These are phyloP conservation scores for Acromyrmex charruanus DNA, from an alignment of 1,140 invertebrate genomes.

Conservation along the genomic window DNA sequence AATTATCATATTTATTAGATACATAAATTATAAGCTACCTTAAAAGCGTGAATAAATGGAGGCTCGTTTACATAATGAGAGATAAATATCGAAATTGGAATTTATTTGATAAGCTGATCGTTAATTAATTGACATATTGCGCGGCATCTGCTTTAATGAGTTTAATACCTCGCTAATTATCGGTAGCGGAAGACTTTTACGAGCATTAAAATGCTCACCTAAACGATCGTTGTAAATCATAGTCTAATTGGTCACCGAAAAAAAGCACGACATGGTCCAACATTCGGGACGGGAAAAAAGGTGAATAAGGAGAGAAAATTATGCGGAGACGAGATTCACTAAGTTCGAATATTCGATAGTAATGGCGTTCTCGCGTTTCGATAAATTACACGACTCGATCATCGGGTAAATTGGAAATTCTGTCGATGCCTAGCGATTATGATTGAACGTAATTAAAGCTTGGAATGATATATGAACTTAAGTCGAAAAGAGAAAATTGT, in stretches of 20 bases:
- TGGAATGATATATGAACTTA: neutral
- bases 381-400: constrained; percentile 27
- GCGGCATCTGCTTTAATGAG: constrained; percentile 66
- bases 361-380: constrained; percentile 12
- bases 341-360: constrained; percentile 26
- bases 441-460: neutral
- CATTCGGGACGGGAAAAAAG: neutral
- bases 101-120: constrained; percentile 59
- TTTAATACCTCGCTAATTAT: constrained; percentile 75
- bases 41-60: neutral
- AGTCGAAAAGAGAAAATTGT: neutral
- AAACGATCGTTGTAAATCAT: constrained; percentile 76
- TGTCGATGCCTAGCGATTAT: neutral
- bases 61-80: neutral
- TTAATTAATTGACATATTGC: constrained; percentile 76
- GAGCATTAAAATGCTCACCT: constrained; percentile 65
- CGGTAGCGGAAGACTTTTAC: constrained; percentile 74
- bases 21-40: neutral
- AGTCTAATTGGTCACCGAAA: constrained; percentile 70
- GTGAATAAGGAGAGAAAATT: constrained; percentile 38
- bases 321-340: constrained; percentile 18
- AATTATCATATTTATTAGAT: neutral
- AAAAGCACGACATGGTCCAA: constrained; percentile 21
- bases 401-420: neutral
- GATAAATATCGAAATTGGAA: neutral